phyloP scores from a whole-genome alignment of 2,797 vertebrate species.

The Rhodeus uyekii region DNA sequence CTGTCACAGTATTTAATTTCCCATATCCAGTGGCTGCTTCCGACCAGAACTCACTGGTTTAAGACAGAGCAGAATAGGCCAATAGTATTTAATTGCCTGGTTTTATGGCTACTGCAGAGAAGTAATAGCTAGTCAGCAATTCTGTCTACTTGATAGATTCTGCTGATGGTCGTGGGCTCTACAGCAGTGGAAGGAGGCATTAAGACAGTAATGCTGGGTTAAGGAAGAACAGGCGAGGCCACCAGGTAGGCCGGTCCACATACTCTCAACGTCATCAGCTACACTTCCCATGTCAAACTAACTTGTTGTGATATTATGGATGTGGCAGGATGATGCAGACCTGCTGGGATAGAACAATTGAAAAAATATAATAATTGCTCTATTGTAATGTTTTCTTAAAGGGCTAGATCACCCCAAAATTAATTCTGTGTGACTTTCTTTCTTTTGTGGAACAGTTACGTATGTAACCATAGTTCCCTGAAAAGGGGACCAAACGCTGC shows the following conservation, averaged over 20 bases:
- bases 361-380: too few species aligned
- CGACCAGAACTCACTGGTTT: slow-evolving; percentile 43
- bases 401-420: background rate
- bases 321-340: background rate
- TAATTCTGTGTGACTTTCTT: background rate
- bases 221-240: slow-evolving; percentile 23
- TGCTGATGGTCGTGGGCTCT: slow-evolving; percentile 54
- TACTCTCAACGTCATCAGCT: background rate
- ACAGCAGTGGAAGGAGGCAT: slow-evolving; percentile 5
- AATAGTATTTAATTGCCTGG: slow-evolving; percentile 63
- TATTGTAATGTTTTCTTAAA: background rate
- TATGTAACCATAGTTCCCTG: too few species aligned
- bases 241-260: background rate
- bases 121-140: slow-evolving; percentile 65
- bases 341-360: background rate
- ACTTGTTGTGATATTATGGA: background rate
- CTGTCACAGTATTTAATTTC: slow-evolving; percentile 61
- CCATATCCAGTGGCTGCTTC: slow-evolving; percentile 51
- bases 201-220: slow-evolving; percentile 26
- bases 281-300: background rate
- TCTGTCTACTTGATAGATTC: slow-evolving; percentile 66
- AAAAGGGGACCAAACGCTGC: too few species aligned
- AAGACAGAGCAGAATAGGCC: slow-evolving; percentile 56
- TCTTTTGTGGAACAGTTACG: too few species aligned
- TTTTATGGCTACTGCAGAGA: slow-evolving; percentile 62